Evolutionary conservation across 2,797 vertebrate species (phyloP).

Genomic region (Fistularia tabacaria): DNA sequence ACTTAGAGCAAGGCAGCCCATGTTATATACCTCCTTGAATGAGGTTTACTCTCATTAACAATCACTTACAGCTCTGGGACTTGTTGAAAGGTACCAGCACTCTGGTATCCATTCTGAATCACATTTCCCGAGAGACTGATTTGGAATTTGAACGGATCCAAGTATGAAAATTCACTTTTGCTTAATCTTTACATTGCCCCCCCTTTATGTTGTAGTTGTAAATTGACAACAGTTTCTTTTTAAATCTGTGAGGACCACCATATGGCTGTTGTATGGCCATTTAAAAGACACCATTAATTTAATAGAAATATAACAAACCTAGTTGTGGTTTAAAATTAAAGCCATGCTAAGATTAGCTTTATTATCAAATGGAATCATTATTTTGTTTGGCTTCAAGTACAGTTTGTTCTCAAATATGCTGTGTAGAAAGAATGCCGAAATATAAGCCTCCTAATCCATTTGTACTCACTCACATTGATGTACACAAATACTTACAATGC

Average conservation of each 20-base stretch:
- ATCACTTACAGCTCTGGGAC: slow-evolving; percentile 22
- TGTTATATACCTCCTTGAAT: slow-evolving; percentile 23
- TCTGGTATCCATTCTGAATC: slow-evolving; percentile 31
- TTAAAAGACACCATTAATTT: too few species aligned
- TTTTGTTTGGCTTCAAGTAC: not conserved
- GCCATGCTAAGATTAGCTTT: not conserved
- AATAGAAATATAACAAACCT: too few species aligned
- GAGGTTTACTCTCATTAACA: slow-evolving; percentile 39
- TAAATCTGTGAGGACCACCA: too few species aligned
- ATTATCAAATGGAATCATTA: slow-evolving; percentile 6
- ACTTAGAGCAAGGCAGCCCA: slow-evolving; percentile 38
- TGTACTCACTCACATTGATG: slow-evolving; percentile 2
- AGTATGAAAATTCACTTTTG: too few species aligned
- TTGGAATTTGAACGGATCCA: not conserved
- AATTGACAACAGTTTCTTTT: too few species aligned
- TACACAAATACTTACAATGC: slow-evolving; percentile 15
- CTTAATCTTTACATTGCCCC: too few species aligned
- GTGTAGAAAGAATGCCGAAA: slow-evolving; percentile 24
- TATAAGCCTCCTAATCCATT: too few species aligned
- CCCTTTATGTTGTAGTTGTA: too few species aligned
- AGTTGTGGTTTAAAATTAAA: too few species aligned
- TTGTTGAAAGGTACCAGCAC: slow-evolving; percentile 4
- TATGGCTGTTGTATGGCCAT: too few species aligned
- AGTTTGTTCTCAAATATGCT: slow-evolving; percentile 19
- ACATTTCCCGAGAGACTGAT: slow-evolving; percentile 15